phyloP scores from a whole-genome alignment of 2,888 invertebrate genomes.

The Steromphala cineraria region DNA sequence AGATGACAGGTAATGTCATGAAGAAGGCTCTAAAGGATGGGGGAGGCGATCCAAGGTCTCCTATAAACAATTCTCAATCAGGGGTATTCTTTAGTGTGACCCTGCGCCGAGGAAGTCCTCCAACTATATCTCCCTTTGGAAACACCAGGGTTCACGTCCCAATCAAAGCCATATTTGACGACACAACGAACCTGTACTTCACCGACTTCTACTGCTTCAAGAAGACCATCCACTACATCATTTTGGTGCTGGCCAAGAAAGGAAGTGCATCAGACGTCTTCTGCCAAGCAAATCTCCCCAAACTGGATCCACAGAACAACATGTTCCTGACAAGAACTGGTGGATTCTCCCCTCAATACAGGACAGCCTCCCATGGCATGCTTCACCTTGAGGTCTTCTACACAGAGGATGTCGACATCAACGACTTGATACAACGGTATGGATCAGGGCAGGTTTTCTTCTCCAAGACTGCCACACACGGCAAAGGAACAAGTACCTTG shows the following conservation, averaged over 20 bases:
- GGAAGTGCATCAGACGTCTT: not conserved
- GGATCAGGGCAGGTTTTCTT: too few species aligned
- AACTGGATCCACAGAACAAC: not conserved
- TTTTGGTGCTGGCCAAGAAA: not conserved
- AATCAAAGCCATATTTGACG: not conserved
- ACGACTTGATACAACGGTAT: not conserved
- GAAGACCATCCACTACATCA: not conserved
- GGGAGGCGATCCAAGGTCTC: not conserved
- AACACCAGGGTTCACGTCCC: not conserved
- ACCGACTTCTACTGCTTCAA: not conserved
- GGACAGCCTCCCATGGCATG: not conserved
- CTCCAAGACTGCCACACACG: too few species aligned
- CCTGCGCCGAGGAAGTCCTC: not conserved
- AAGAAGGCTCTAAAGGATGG: not conserved
- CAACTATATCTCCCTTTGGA: not conserved
- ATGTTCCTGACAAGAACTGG: not conserved
- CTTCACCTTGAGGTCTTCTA: not conserved
- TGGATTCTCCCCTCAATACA: not conserved
- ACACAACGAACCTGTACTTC: not conserved
- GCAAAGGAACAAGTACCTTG: too few species aligned
- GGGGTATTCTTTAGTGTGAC: slow-evolving; percentile 3
- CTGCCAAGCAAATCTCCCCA: not conserved
- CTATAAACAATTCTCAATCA: not conserved
- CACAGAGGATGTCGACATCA: not conserved
- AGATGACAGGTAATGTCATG: not conserved